phyloP scores from a whole-genome alignment of 2,797 vertebrate species.

The Pipistrellus kuhlii region DNA sequence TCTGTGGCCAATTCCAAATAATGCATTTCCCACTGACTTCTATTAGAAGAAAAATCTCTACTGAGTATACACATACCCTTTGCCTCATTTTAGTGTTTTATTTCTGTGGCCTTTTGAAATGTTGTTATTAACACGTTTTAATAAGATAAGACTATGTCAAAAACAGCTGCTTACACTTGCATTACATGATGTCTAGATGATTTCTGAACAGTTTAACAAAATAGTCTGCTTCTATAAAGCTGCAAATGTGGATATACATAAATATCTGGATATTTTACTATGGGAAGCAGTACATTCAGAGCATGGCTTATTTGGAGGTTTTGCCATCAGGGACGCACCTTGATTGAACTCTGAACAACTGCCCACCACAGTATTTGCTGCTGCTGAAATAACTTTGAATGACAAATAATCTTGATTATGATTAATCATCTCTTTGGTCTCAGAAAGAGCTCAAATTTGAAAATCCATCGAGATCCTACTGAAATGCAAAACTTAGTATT shows the following conservation, averaged over 20 bases:
- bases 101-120: conserved; percentile 26
- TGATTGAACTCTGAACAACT: not conserved
- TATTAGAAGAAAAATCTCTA: not conserved
- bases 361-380: not conserved
- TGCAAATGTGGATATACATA: not conserved
- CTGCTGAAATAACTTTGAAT: conserved; percentile 16
- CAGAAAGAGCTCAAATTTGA: not conserved
- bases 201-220: not conserved
- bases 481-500: not conserved
- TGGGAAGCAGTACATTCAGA: not conserved
- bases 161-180: not conserved
- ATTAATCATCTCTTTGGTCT: not conserved
- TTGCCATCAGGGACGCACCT: not conserved
- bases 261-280: not conserved
- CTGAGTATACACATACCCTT: not conserved
- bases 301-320: not conserved
- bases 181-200: not conserved
- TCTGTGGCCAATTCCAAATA: not conserved
- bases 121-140: not conserved
- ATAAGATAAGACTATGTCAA: not conserved
- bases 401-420: conserved; percentile 25
- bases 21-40: not conserved
- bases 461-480: conserved; percentile 4
- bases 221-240: not conserved
- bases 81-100: conserved; percentile 3